These are phyloP conservation scores for Euproctis similis DNA, from an alignment of 2,888 invertebrate genomes.

Conservation along the genomic window DNA sequence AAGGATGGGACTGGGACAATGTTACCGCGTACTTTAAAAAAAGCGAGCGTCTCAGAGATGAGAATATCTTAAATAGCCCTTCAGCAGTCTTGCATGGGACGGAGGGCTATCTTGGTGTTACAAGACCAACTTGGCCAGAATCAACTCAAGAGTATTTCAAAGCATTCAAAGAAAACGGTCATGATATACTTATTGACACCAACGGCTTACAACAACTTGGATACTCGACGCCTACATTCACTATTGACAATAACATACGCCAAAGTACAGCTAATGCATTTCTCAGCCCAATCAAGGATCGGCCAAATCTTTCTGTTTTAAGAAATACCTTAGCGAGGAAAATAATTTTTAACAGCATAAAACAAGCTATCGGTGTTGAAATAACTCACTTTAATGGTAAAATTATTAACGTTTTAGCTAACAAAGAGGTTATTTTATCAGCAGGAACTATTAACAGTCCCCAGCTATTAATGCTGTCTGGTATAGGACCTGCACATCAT, in stretches of 20 bases:
- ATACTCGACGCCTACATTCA: slow-evolving; percentile 27
- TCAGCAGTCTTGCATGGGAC: slow-evolving; percentile 30
- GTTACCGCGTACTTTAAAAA: slow-evolving; percentile 41
- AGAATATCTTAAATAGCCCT: slow-evolving; percentile 28
- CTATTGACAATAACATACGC: slow-evolving; percentile 26
- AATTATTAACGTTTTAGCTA: slow-evolving; percentile 22
- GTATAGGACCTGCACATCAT: slow-evolving; percentile 41
- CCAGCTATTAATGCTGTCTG: slow-evolving; percentile 49
- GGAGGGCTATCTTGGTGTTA: slow-evolving; percentile 34
- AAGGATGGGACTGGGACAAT: slow-evolving; percentile 43
- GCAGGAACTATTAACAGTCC: slow-evolving; percentile 46
- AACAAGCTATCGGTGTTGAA: slow-evolving; percentile 34
- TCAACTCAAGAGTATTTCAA: slow-evolving; percentile 39
- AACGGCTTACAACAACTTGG: slow-evolving; percentile 35
- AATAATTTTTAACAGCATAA: slow-evolving; percentile 9
- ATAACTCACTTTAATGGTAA: slow-evolving; percentile 22
- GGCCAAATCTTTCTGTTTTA: slow-evolving; percentile 32
- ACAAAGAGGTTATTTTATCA: slow-evolving; percentile 41
- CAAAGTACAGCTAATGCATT: slow-evolving; percentile 35
- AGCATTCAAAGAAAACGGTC: slow-evolving; percentile 37
- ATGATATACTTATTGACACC: slow-evolving; percentile 27
- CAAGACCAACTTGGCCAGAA: slow-evolving; percentile 38
- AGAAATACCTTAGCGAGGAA: slow-evolving; percentile 31
- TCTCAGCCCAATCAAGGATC: slow-evolving; percentile 24
- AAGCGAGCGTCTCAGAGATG: slow-evolving; percentile 30